Evolutionary conservation across 2,888 invertebrate species (phyloP), one percentile per base, ranked within the genome.

Genomic region (Polymixis lichenea): DNA sequence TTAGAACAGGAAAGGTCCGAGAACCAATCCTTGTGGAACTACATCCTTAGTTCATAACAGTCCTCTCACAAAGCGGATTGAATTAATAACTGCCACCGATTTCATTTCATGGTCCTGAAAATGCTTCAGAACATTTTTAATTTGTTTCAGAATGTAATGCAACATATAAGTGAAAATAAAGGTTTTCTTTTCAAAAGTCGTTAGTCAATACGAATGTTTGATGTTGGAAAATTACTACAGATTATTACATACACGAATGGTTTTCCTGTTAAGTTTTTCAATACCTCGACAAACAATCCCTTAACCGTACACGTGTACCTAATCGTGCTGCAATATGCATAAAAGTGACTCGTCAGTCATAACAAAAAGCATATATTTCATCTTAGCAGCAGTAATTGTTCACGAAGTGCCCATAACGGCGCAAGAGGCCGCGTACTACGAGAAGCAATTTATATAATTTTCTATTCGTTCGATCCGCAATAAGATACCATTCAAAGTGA

Each of bases 381-480:
- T 86, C 76, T 81, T 77, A 80, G 73, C 71, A 64, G 87, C 86
- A 87, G 90, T 93, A 92, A 94, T 93, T 92, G 93, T 92, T 91
- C 91, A 92, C 92, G 92, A 92, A 85, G 87, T 87, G 83, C 75
- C 88, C 90, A 90, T 89, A 90, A 91, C 86, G 85, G 87, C 79
- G 81, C 79, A 80, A 87, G 88, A 83, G 86, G 84, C 82, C 80
- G 92, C 91, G 92, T 92, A 93, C 91, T 90, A 90, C 93, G 90
- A 92, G 92, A 91, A 93, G 93, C 93, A 93, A 94, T 94, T 94
- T 93, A 93, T 94, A 92, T 93, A 93, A 93, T 94, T 94, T 93
- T 92, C 92, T 93, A 93, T 94, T 92, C 92, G 91, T 90, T 91
- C 91, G 92, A 94, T 93, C 89, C 62, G 90, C 91, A 91, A 91